Conservation (phyloP, 2,113 vertebrate species). For the Ictidomys tridecemlineatus region DNA sequence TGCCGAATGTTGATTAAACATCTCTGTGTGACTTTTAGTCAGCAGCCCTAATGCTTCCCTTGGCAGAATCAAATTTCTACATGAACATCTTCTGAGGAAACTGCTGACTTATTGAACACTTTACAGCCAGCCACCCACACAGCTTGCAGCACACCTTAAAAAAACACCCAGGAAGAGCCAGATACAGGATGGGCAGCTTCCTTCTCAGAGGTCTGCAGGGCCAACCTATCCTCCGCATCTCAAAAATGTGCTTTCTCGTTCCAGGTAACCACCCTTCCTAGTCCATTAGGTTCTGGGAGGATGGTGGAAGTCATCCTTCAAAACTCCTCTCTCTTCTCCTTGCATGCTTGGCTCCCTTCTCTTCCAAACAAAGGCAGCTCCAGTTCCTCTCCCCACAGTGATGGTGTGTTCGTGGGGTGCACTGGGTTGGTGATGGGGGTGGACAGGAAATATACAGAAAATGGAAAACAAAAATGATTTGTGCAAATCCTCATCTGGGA, state of each 20-base stretch:
- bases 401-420: not conserved
- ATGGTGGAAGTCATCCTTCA: not conserved
- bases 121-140: not conserved
- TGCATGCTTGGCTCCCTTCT: not conserved
- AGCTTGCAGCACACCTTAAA: not conserved
- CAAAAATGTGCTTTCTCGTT: not conserved
- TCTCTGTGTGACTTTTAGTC: constrained; percentile 1
- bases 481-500: constrained; percentile 82
- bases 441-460: constrained; percentile 76
- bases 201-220: not conserved
- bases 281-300: not conserved
- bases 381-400: not conserved
- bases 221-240: not conserved
- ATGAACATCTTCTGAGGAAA: constrained; percentile 43
- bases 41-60: not conserved
- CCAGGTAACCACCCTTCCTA: not conserved
- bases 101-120: not conserved
- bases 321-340: not conserved
- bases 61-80: constrained; percentile 47
- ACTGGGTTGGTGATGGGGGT: not conserved
- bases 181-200: not conserved
- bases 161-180: not conserved
- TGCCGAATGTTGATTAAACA: not conserved
- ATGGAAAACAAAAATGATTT: constrained; percentile 84
- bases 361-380: constrained; percentile 41